Conservation (phyloP, 2,888 invertebrate species). For the Leucozona laternaria region DNA sequence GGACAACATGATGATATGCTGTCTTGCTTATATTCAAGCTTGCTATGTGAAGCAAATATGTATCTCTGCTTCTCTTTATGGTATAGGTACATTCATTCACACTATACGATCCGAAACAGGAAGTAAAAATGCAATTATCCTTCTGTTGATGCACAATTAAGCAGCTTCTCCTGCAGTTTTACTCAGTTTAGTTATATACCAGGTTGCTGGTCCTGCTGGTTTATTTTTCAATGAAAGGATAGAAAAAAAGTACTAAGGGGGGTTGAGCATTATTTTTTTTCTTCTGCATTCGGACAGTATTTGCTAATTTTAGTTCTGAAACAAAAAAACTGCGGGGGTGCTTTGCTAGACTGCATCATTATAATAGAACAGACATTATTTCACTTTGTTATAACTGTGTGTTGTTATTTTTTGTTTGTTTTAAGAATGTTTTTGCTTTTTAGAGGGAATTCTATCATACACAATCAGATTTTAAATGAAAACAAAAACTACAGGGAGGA, state of each 20-base stretch:
- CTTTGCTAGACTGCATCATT: background rate
- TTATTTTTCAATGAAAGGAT: background rate
- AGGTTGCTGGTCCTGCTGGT: slow-evolving; percentile 10
- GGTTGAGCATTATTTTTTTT: background rate
- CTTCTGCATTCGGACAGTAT: slow-evolving; percentile 8
- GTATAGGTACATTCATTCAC: background rate
- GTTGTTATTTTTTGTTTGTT: background rate
- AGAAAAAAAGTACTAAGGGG: background rate
- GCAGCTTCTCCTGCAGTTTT: slow-evolving; percentile 63
- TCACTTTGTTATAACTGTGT: background rate
- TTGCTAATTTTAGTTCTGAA: slow-evolving; percentile 43
- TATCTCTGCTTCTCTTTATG: too few relatives aligned
- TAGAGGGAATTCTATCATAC: background rate
- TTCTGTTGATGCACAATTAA: slow-evolving; percentile 63
- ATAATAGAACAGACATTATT: background rate
- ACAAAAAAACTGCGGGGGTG: background rate
- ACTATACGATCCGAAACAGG: slow-evolving; percentile 31
- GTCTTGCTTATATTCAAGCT: too few relatives aligned
- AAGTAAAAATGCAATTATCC: slow-evolving; percentile 67
- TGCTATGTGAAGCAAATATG: background rate
- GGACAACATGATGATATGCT: too few relatives aligned
- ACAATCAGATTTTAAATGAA: background rate
- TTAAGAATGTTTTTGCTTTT: background rate
- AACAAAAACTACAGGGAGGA: background rate
- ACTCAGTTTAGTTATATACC: slow-evolving; percentile 11